phyloP scores from a whole-genome alignment of 2,888 invertebrate species.

The Trichopoda pennipes region DNA sequence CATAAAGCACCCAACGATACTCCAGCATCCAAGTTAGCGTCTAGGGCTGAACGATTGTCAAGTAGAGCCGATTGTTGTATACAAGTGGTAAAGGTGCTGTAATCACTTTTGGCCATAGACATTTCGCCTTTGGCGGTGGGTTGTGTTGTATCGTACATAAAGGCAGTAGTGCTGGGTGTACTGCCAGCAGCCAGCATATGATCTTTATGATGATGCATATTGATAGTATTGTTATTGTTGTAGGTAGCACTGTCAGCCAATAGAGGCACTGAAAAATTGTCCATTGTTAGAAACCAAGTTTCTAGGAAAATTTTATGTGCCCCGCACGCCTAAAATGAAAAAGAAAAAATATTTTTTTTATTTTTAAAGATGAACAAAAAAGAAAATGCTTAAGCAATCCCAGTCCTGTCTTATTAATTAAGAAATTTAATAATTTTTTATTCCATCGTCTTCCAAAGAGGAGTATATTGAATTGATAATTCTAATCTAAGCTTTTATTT shows the following conservation, averaged over 20 bases:
- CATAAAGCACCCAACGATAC: slow-evolving; percentile 68
- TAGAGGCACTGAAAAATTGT: slow-evolving; percentile 74
- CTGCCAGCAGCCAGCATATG: slow-evolving; percentile 77
- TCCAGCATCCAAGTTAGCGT: slow-evolving; percentile 68
- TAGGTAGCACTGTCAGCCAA: slow-evolving; percentile 71
- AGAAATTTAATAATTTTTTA: no score
- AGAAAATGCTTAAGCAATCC: no score
- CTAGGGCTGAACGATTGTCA: slow-evolving; percentile 69
- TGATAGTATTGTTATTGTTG: slow-evolving; percentile 57
- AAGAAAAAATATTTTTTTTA: no score
- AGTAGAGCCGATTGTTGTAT: slow-evolving; percentile 71
- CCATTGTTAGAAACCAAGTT: slow-evolving; percentile 71
- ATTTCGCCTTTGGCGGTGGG: slow-evolving; percentile 59
- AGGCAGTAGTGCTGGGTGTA: slow-evolving; percentile 72
- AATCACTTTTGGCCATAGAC: slow-evolving; percentile 68
- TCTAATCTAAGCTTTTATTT: no score
- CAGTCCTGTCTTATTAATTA: no score
- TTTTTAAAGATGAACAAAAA: no score
- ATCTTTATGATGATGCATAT: slow-evolving; percentile 75
- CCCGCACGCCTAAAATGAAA: slow-evolving; percentile 10
- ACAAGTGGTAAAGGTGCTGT: slow-evolving; percentile 68
- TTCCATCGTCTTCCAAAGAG: no score
- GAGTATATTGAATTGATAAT: no score
- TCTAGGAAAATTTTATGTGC: not conserved
- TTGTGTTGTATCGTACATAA: slow-evolving; percentile 56